Conservation (phyloP, 2,888 invertebrate genomes). For the Ethmia dodecea region DNA sequence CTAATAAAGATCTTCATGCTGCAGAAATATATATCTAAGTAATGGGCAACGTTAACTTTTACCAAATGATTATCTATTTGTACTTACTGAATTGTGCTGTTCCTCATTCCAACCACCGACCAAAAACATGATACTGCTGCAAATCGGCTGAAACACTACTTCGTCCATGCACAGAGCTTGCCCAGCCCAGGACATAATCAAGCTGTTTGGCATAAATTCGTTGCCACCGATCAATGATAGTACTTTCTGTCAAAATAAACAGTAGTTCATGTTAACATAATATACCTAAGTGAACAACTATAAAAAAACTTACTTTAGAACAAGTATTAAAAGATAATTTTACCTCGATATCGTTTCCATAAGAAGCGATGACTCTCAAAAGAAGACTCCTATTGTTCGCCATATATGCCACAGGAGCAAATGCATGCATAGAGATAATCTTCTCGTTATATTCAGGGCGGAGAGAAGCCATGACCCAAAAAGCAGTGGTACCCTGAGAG, state of each 20-base stretch:
- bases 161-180: conserved; percentile 74
- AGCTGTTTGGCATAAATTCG: conserved; percentile 81
- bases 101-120: conserved; percentile 78
- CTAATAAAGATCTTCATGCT: too few relatives aligned
- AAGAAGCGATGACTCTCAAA: conserved; percentile 56
- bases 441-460: conserved; percentile 82
- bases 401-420: conserved; percentile 84
- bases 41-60: too few relatives aligned
- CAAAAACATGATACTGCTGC: conserved; percentile 82
- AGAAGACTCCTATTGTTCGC: conserved; percentile 72
- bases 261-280: too few relatives aligned
- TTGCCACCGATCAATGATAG: conserved; percentile 67
- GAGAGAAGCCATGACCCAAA: conserved; percentile 81
- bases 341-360: conserved; percentile 59
- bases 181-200: conserved; percentile 67
- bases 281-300: too few relatives aligned
- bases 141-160: conserved; percentile 75
- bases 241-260: conserved; percentile 38
- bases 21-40: too few relatives aligned
- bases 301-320: too few relatives aligned
- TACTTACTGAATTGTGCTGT: conserved; percentile 74
- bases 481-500: conserved; percentile 83
- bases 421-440: conserved; percentile 80
- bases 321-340: too few relatives aligned
- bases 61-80: too few relatives aligned